Evolutionary conservation across 2,888 invertebrate species (phyloP).

Genomic region (Eristalinus sepulchralis): DNA sequence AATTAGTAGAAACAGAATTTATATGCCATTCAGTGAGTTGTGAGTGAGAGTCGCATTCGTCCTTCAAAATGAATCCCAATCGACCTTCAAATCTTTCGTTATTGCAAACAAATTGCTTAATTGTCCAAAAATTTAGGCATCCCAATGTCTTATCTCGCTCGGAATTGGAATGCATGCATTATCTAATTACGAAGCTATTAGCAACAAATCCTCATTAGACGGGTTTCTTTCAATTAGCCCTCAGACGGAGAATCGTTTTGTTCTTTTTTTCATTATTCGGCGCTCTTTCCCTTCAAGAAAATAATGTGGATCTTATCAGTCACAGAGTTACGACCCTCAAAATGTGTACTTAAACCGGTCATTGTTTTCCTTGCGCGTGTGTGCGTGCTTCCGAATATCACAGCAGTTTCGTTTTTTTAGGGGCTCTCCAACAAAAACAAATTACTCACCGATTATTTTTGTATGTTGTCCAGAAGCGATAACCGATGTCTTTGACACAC

Average conservation of each 20-base stretch:
- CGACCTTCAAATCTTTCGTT: background rate
- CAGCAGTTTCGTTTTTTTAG: background rate
- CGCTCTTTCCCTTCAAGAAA: background rate
- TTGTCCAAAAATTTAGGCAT: background rate
- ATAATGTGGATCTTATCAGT: constrained; percentile 31
- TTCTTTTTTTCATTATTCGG: background rate
- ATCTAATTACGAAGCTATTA: constrained; percentile 36
- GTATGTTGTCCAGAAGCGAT: background rate
- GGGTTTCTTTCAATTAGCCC: constrained; percentile 16
- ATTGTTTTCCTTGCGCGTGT: background rate
- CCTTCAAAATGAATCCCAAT: background rate
- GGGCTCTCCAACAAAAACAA: background rate
- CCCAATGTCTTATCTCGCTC: background rate
- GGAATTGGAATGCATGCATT: constrained; percentile 1
- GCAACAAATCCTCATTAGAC: constrained; percentile 31
- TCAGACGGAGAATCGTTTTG: background rate
- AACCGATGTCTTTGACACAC: background rate
- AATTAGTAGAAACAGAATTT: too few species aligned
- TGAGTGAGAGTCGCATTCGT: too few species aligned
- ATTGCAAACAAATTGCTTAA: constrained; percentile 16
- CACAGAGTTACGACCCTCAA: constrained; percentile 10
- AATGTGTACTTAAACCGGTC: background rate
- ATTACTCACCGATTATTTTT: constrained; percentile 7
- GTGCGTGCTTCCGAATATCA: background rate
- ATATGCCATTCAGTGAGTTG: too few species aligned